Evolutionary conservation across 2,888 invertebrate genomes (phyloP).

Genomic region (Fissipunctia ypsillon): DNA sequence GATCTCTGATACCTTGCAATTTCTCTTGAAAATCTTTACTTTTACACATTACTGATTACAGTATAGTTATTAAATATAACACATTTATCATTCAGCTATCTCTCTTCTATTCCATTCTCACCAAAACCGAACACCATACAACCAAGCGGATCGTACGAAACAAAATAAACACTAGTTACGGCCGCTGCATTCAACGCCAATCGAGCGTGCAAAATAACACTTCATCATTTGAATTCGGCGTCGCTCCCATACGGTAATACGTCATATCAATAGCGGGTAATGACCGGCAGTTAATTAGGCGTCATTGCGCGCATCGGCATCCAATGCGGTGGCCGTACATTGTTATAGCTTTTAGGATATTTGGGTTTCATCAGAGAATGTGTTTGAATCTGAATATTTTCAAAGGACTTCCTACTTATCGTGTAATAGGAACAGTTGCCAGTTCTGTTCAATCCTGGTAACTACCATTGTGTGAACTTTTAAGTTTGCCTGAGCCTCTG

Average conservation of each 20-base stretch:
- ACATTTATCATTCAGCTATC: background rate
- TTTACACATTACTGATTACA: background rate
- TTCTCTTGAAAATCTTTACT: background rate
- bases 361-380: background rate
- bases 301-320: slow-evolving; percentile 68
- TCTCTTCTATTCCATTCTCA: background rate
- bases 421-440: background rate
- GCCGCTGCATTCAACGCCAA: slow-evolving; percentile 52
- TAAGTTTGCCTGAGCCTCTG: too few species aligned
- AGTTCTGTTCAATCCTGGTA: too few species aligned
- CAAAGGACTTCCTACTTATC: background rate
- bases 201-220: slow-evolving; percentile 64
- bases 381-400: background rate
- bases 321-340: slow-evolving; percentile 67
- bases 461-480: too few species aligned
- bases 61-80: background rate
- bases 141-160: slow-evolving; percentile 25
- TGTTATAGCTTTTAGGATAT: slow-evolving; percentile 24
- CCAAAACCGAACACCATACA: slow-evolving; percentile 17
- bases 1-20: background rate
- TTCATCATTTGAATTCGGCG: slow-evolving; percentile 66
- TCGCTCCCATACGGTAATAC: slow-evolving; percentile 62
- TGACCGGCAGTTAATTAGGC: slow-evolving; percentile 68
- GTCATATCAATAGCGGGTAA: slow-evolving; percentile 67
- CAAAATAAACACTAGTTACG: slow-evolving; percentile 59